phyloP scores from a whole-genome alignment of 2,113 vertebrate species.

The Hypanus sabinus region DNA sequence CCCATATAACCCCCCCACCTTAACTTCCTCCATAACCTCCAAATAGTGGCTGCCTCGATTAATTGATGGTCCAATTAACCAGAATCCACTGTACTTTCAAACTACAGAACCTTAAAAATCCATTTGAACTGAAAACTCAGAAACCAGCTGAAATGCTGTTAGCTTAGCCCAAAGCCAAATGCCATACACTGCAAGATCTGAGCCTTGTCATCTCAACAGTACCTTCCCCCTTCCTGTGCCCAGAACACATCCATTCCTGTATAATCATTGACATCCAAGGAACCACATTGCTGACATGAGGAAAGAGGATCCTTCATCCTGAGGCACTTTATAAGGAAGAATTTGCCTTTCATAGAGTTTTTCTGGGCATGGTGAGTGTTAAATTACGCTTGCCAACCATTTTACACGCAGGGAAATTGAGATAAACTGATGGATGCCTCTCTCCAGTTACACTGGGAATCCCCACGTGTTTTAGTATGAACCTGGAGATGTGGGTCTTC shows the following conservation, averaged over 20 bases:
- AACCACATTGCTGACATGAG: not conserved
- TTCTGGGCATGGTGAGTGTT: not conserved
- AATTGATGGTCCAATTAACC: too few relatives aligned
- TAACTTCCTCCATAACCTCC: too few relatives aligned
- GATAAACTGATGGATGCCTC: not conserved
- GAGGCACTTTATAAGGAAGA: not conserved
- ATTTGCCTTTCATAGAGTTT: not conserved
- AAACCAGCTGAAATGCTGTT: not conserved
- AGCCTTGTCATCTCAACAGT: not conserved
- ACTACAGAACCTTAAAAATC: not conserved
- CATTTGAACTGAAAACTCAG: not conserved
- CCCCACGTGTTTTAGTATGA: not conserved
- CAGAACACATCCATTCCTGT: not conserved
- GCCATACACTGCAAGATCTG: not conserved
- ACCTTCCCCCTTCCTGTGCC: not conserved
- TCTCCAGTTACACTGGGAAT: not conserved
- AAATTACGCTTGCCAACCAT: not conserved
- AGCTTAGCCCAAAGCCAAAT: not conserved
- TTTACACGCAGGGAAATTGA: not conserved
- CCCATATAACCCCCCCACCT: too few relatives aligned
- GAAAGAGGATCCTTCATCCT: not conserved
- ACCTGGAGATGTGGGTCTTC: too few relatives aligned
- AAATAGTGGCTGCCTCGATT: too few relatives aligned
- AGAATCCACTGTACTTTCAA: not conserved
- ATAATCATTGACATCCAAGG: not conserved